Conservation (phyloP, 1,140 invertebrate species). For the Sitophilus oryzae region DNA sequence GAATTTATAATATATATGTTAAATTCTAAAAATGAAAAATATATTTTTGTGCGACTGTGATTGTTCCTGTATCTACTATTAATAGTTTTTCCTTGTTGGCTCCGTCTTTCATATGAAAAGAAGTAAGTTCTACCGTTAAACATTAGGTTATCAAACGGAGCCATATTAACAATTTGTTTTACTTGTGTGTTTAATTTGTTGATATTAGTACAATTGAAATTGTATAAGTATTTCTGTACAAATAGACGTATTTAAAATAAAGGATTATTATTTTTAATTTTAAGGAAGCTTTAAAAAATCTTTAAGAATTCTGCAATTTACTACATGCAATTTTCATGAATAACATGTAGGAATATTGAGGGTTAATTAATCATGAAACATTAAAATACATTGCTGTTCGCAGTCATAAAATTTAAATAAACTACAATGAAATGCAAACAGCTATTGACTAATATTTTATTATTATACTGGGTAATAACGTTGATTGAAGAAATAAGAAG, state of each 20-base stretch:
- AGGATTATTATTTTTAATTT: not conserved
- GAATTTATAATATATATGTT: not conserved
- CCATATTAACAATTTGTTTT: not conserved
- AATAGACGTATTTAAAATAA: constrained; percentile 14
- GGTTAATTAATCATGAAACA: too few relatives aligned
- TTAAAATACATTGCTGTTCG: too few relatives aligned
- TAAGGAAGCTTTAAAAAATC: not conserved
- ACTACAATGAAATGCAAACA: too few relatives aligned
- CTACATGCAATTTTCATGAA: too few relatives aligned
- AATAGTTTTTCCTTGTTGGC: not conserved
- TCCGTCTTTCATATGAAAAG: not conserved
- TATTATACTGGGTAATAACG: too few relatives aligned
- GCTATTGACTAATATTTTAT: too few relatives aligned
- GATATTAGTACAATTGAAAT: constrained; percentile 18
- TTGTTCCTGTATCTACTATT: not conserved
- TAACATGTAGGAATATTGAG: too few relatives aligned
- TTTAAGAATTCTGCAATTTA: not conserved
- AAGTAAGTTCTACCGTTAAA: not conserved
- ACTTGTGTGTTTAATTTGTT: constrained; percentile 5
- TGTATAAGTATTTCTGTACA: constrained; percentile 19
- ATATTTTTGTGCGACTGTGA: not conserved
- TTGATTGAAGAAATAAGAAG: too few relatives aligned
- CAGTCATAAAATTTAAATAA: too few relatives aligned
- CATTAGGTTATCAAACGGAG: not conserved
- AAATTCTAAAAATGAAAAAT: not conserved